Conservation (phyloP, 2,888 invertebrate species). For the Salticus scenicus region DNA sequence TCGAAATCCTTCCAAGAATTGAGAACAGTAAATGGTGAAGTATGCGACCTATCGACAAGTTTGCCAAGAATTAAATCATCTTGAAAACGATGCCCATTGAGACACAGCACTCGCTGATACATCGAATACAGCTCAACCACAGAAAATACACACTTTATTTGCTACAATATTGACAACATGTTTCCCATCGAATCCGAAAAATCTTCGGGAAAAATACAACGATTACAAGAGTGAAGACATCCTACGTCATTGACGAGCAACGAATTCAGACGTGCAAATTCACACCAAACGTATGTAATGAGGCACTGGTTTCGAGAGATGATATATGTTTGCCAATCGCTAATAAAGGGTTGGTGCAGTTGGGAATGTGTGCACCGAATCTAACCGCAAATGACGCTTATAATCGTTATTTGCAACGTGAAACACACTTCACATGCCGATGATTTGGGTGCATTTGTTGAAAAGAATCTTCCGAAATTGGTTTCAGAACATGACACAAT, state of each 20-base stretch:
- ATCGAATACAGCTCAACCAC: conserved; percentile 39
- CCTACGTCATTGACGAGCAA: conserved; percentile 7
- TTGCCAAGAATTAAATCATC: conserved; percentile 57
- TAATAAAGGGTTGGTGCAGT: conserved; percentile 24
- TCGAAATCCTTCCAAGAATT: conserved; percentile 33
- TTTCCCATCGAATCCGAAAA: conserved; percentile 57
- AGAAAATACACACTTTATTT: no score
- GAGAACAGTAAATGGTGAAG: neutral
- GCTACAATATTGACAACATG: conserved; percentile 60
- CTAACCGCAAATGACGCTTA: conserved; percentile 20
- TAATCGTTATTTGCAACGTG: neutral
- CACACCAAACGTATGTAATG: conserved; percentile 23
- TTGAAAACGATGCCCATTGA: conserved; percentile 74
- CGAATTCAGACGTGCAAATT: conserved; percentile 12
- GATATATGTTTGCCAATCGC: conserved; percentile 32
- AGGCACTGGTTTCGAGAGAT: conserved; percentile 19
- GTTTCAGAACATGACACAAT: neutral
- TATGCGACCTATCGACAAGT: conserved; percentile 67
- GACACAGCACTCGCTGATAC: conserved; percentile 73
- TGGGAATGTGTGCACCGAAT: conserved; percentile 33
- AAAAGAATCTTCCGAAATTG: neutral
- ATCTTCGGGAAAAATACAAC: conserved; percentile 70
- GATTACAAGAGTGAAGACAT: conserved; percentile 47
- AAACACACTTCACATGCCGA: neutral
- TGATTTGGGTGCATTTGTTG: neutral